Evolutionary conservation across 2,888 invertebrate species (phyloP).

Genomic region (Ectropis crepuscularia): DNA sequence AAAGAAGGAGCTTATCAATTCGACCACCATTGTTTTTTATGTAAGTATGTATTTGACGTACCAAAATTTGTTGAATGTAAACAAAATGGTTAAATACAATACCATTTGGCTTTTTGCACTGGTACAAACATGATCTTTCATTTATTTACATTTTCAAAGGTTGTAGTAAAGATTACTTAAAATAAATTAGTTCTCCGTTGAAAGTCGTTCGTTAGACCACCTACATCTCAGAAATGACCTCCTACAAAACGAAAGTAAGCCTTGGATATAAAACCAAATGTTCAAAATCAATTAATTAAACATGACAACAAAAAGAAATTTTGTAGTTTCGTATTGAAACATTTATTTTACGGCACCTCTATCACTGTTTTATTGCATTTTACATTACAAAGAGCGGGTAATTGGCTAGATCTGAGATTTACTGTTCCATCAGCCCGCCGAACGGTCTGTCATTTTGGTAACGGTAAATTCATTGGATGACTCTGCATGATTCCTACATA

Average conservation of each 20-base stretch:
- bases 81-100: too few species aligned
- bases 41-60: too few species aligned
- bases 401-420: constrained; percentile 30
- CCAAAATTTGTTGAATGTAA: too few species aligned
- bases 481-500: constrained; percentile 75
- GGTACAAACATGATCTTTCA: too few species aligned
- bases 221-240: background rate
- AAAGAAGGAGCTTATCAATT: too few species aligned
- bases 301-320: constrained; percentile 13
- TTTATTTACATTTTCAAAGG: too few species aligned
- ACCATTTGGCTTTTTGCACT: too few species aligned
- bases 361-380: constrained; percentile 27
- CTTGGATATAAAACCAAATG: constrained; percentile 22
- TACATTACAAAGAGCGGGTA: constrained; percentile 26
- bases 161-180: too few species aligned
- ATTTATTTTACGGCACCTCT: constrained; percentile 24
- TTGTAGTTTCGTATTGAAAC: constrained; percentile 17
- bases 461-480: constrained; percentile 79
- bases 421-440: constrained; percentile 27
- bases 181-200: too few species aligned
- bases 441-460: constrained; percentile 68
- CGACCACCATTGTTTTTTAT: too few species aligned
- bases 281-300: constrained; percentile 12
- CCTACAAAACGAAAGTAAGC: constrained; percentile 10
- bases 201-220: too few species aligned